These are phyloP conservation scores for Thera britannica DNA, from an alignment of 2,888 invertebrate genomes.

Conservation along the genomic window DNA sequence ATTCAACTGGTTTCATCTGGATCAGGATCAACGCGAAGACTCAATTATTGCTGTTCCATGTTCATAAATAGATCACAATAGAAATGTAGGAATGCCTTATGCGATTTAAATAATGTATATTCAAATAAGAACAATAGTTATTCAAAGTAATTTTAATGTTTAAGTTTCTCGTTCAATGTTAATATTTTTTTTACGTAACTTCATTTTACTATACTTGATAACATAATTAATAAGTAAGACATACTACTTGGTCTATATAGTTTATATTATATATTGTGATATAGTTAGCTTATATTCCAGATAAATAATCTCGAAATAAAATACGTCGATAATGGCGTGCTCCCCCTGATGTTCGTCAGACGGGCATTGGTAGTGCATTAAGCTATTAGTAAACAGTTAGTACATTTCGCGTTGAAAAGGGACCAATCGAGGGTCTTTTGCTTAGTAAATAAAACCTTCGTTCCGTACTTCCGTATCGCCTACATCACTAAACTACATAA, in stretches of 20 bases:
- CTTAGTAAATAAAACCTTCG: constrained; percentile 11
- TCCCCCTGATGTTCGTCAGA: constrained; percentile 58
- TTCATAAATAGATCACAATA: constrained; percentile 62
- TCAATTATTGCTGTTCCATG: constrained; percentile 52
- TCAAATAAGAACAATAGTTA: constrained; percentile 29
- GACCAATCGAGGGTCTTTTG: constrained; percentile 26
- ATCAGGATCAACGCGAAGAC: constrained; percentile 53
- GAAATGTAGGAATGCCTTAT: constrained; percentile 34
- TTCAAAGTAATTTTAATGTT: background rate
- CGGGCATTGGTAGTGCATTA: constrained; percentile 72
- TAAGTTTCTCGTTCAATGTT: background rate
- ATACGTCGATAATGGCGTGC: constrained; percentile 29
- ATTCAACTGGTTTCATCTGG: constrained; percentile 50
- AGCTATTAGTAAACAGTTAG: constrained; percentile 75
- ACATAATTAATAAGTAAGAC: no score
- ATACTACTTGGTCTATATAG: no score
- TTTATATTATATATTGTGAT: background rate
- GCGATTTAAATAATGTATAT: constrained; percentile 35
- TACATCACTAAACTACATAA: constrained; percentile 22
- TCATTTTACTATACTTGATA: background rate
- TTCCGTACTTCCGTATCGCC: constrained; percentile 25
- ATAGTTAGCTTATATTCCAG: background rate
- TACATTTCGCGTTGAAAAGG: constrained; percentile 50
- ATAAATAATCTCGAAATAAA: constrained; percentile 19
- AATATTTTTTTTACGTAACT: background rate